Base-by-base conservation (phyloP, 2,797 vertebrate species). In the Mareca strepera region DNA sequence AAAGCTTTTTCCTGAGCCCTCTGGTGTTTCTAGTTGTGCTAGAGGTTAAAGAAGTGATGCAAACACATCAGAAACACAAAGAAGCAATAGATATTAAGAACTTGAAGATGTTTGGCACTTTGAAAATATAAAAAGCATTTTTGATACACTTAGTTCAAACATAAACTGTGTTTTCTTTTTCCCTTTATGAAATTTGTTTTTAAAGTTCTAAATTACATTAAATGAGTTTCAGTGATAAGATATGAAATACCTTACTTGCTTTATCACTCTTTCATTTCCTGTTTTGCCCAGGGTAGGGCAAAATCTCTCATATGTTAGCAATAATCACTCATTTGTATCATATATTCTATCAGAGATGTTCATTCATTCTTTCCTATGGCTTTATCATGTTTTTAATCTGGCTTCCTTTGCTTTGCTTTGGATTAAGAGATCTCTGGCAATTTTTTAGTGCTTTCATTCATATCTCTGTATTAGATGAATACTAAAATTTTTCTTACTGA, bases 241-340 rank as follows among this genome's bases (percentile, higher is more conserved):
- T 48, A 41, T 26, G 22, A 88, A 81, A 78, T 35, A 66, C 7
- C 15, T 59, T 46, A 15, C 35, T 28, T 44, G 14, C 68, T 46
- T 88, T 96, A 78, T 86, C 67, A 21, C 7, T n/a, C 33, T 66
- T 83, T 94, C 55, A 93, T 86, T 87, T 95, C 86, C 83, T 88
- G 26, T 79, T 82, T 84, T 75, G 37, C 55, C 0, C 0, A 55
- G 22, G 5, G 12, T 44, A 68, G 17, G 33, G 3, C 60, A 52
- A 55, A 55, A 75, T 48, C 58, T 69, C 16, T 86, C 37, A 69
- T 11, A 81, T 16, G 7, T 39, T 2, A 55, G 16, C 33, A 75
- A 64, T 29, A 86, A 56, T 56, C 8, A 68, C n/a, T 86, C 31
- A 17, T 53, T 94, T 88, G 15, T 68, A 64, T 56, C 48, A 86